phyloP scores from a whole-genome alignment of 1,140 invertebrate species.

The Coelopa frigida region DNA sequence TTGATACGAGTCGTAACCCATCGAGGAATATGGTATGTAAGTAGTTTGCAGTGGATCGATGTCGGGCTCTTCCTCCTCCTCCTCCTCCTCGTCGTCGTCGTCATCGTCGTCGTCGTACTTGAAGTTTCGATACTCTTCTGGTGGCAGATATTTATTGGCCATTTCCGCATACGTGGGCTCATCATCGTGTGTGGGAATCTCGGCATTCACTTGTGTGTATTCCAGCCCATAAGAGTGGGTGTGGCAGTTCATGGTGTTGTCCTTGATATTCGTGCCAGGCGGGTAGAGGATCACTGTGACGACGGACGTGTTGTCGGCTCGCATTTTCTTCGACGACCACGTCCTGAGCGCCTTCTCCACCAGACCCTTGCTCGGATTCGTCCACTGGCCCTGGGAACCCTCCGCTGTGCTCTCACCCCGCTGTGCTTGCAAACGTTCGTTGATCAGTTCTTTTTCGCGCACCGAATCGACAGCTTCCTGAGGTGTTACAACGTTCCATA shows the following conservation, averaged over 20 bases:
- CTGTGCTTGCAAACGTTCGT: conserved; percentile 49
- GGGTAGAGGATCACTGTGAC: conserved; percentile 90
- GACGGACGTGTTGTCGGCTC: conserved; percentile 92
- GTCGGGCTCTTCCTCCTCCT: conserved; percentile 12
- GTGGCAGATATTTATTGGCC: conserved; percentile 33
- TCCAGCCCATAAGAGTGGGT: conserved; percentile 8
- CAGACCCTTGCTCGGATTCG: conserved; percentile 84
- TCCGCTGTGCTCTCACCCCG: conserved; percentile 25
- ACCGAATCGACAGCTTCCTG: conserved; percentile 79
- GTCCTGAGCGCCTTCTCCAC: conserved; percentile 79
- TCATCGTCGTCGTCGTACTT: conserved; percentile 29
- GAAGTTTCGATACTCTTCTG: conserved; percentile 34
- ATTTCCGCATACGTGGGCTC: conserved; percentile 29
- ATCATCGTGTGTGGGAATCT: conserved; percentile 3
- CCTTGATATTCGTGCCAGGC: conserved; percentile 1
- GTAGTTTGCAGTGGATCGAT: too few relatives aligned
- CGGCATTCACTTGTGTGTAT: conserved; percentile 10
- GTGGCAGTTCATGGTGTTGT: neutral
- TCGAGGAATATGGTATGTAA: too few relatives aligned
- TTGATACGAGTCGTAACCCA: too few relatives aligned
- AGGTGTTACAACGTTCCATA: conserved; percentile 91
- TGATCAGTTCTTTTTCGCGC: conserved; percentile 70
- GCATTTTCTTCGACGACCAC: conserved; percentile 69
- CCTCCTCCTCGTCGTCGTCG: conserved; percentile 10
- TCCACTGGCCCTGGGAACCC: conserved; percentile 50